Conservation (phyloP, 2,888 invertebrate species). For the Idaea straminata region DNA sequence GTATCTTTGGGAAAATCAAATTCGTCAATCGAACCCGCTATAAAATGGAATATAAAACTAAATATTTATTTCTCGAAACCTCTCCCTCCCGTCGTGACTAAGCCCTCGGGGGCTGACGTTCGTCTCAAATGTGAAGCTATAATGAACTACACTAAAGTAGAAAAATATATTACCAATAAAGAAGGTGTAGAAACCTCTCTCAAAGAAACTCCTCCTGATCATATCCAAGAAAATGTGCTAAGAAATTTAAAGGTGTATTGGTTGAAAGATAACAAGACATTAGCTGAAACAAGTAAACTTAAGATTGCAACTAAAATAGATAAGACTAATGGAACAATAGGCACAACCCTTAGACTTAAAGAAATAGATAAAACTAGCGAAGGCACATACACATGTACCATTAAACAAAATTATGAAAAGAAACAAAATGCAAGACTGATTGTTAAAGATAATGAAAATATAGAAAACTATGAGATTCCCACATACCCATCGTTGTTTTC, state of each 20-base stretch:
- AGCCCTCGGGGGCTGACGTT: slow-evolving; percentile 51
- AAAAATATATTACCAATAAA: slow-evolving; percentile 63
- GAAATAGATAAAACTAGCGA: slow-evolving; percentile 51
- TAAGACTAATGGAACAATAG: slow-evolving; percentile 63
- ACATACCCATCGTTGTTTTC: slow-evolving; percentile 57
- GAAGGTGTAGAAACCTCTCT: slow-evolving; percentile 59
- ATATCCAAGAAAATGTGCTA: slow-evolving; percentile 64
- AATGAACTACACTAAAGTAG: slow-evolving; percentile 69
- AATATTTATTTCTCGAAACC: slow-evolving; percentile 69
- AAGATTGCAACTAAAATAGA: slow-evolving; percentile 63
- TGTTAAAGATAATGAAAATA: slow-evolving; percentile 80
- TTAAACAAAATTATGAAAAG: slow-evolving; percentile 69
- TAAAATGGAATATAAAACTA: slow-evolving; percentile 66
- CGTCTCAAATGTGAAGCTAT: slow-evolving; percentile 69
- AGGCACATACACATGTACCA: slow-evolving; percentile 70
- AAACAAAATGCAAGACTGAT: slow-evolving; percentile 59
- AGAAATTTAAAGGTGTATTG: slow-evolving; percentile 70
- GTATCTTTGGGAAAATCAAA: slow-evolving; percentile 52
- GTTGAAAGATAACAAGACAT: slow-evolving; percentile 58
- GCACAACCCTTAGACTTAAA: slow-evolving; percentile 59
- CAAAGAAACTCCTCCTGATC: slow-evolving; percentile 63
- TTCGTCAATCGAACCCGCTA: slow-evolving; percentile 59
- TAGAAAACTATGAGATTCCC: slow-evolving; percentile 60
- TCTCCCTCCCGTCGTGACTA: slow-evolving; percentile 52
- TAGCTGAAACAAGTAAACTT: slow-evolving; percentile 47